Base-by-base conservation (phyloP, 2,797 vertebrate genomes). In the Dendrocincla fuliginosa region DNA sequence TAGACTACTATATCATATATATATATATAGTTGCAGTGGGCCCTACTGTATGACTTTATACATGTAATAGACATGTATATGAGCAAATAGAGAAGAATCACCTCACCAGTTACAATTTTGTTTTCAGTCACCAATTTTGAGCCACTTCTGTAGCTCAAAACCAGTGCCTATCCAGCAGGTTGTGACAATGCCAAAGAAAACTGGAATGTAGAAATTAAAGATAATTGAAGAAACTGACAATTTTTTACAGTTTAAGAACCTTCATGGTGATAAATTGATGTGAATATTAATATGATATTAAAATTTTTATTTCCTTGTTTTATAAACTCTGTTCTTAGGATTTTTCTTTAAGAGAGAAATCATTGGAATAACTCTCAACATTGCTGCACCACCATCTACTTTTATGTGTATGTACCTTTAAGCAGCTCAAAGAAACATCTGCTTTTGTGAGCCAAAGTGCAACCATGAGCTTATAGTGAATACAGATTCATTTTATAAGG, bases 21-120 rank as follows among this genome's bases (percentile, higher is more conserved):
- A 17, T 32, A 44, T 9, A 16, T 30, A 20, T 23, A 41, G 2
- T 7, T 75, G 23, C 23, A 68, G 3, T 27, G 13, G 15, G 7
- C 17, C n/a, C 5, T 63, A 3, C 5, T 10, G 1, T 27, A 42
- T 39, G 16, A 9, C 39, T 78, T 80, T 60, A 22, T n/a, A 3
- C 16, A 18, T 30, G 2, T 30, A 37, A 53, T 27, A 24, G 1
- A 5, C 3, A 10, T 2, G 0, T 32, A 22, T 32, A 18, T 50
- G 18, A 27, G 2, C 6, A 86, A 70, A 86, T 37, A 25, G 11
- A 70, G 8, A 90, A 71, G 3, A 46, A 71, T 55, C 5, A n/a
- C 4, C 46, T 81, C 22, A 19, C 7, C 17, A 39, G 28, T 32
- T 50, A 63, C 10, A 57, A 81, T 70, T 93, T 63, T 77, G 13